A percentile compares a stretch with the other conserved stretches of the same genome.
Conservation (phyloP, 92 coral and sea anemone species). For the Muricea muricata region DNA sequence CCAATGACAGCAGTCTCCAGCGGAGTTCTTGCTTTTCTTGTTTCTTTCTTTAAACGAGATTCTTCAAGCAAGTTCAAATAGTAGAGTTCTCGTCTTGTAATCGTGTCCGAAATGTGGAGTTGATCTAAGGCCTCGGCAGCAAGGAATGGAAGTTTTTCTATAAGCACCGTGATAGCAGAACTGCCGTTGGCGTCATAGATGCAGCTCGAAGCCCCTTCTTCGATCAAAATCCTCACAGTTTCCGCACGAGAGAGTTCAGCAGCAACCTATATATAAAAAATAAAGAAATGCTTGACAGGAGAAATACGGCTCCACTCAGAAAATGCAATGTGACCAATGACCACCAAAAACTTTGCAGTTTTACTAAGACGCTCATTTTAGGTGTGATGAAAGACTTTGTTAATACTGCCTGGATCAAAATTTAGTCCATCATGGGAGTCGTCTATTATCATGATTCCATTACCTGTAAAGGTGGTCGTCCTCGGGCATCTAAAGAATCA, state of each 20-base stretch:
- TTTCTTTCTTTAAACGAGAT: slow-evolving; percentile 32
- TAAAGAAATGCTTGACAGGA: background rate
- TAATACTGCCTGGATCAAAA: no score
- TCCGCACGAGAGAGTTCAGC: slow-evolving; percentile 93
- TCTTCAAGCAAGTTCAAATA: slow-evolving; percentile 71
- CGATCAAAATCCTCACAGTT: slow-evolving; percentile 77
- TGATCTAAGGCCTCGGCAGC: slow-evolving; percentile 83
- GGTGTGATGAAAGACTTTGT: no score
- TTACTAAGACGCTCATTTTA: no score
- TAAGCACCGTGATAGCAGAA: slow-evolving; percentile 90
- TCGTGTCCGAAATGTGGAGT: slow-evolving; percentile 83
- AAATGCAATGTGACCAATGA: no score
- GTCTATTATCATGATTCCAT: background rate
- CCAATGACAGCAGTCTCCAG: slow-evolving; percentile 84
- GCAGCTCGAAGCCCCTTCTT: slow-evolving; percentile 84
- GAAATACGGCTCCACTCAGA: no score
- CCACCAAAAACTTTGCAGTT: no score
- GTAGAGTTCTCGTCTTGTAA: slow-evolving; percentile 62
- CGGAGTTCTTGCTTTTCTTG: slow-evolving; percentile 68
- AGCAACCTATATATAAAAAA: slow-evolving; percentile 76
- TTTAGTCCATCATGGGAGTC: background rate
- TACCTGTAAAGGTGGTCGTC: slow-evolving; percentile 89
- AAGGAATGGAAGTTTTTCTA: slow-evolving; percentile 83
- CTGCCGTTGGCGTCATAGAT: slow-evolving; percentile 84
- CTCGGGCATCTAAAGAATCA: slow-evolving; percentile 77